Base-by-base conservation (phyloP, 2,113 vertebrate genomes). In the Fregetta grallaria region DNA sequence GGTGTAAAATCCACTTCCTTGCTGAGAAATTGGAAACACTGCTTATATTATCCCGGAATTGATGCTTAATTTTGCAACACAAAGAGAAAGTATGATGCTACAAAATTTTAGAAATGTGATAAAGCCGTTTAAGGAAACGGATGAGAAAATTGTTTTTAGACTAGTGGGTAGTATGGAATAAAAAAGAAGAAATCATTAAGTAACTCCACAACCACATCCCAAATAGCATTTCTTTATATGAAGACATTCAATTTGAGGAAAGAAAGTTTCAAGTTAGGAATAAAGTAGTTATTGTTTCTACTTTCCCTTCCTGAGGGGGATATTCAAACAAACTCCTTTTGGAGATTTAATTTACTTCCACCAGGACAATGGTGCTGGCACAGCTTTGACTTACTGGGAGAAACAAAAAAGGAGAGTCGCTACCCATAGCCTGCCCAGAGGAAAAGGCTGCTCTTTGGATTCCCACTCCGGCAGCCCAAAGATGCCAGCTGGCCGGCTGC, bases 321-420 rank as follows among this genome's bases (percentile, higher is more conserved):
- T n/a, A 50, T 27, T 85, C 62, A 96, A 92, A 88, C 89, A 96
- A 97, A 92, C 62, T 74, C 63, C 45, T 97, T 94, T 80, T 83
- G 74, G 91, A 90, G 81, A 91, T 91, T 85, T 94, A 88, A 96
- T 96, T 97, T 90, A 87, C 89, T 94, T 97, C 91, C 91, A 97
- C 18, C 45, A 90, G 89, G 91, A 97, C 95, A 97, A 96, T 93
- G 74, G 71, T 32, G 87, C 78, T 96, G 97, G 93, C 95, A 96
- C 52, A 38, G 89, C 44, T 79, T 34, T 38, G 89, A 45, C 77
- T 91, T 29, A 66, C 74, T 67, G 93, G 18, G 89, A 84, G 68
- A 80, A 92, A 82, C 36, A 68, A 82, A 74, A 86, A 63, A 87
- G 62, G 66, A 94, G 86, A 36, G 53, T 88, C 5, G 5, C 78